phyloP scores from a whole-genome alignment of 2,797 vertebrate species.

The Eulemur rubriventer region DNA sequence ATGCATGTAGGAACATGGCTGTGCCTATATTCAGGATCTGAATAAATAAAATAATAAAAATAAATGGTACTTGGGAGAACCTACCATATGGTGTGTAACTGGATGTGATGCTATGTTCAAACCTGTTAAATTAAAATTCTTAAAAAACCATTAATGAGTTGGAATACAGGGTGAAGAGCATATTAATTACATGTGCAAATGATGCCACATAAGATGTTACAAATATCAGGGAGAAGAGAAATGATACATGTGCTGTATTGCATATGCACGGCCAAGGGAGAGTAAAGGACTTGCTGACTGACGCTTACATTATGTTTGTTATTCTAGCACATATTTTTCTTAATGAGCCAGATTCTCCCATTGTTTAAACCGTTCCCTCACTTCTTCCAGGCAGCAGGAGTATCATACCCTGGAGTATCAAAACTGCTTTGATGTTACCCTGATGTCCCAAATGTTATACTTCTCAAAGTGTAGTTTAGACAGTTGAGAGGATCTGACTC shows the following conservation, averaged over 20 bases:
- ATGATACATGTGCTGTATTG: not conserved
- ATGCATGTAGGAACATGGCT: not conserved
- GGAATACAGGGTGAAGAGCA: not conserved
- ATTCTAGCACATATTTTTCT: conserved; percentile 48
- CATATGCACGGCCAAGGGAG: not conserved
- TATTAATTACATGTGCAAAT: not conserved
- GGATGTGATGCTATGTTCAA: not conserved
- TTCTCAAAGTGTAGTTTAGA: conserved; percentile 36
- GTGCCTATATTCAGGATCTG: not conserved
- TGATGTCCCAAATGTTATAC: not conserved
- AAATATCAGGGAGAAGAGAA: not conserved
- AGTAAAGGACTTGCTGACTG: not conserved
- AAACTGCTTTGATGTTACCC: conserved; percentile 32
- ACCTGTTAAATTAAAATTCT: conserved; percentile 38
- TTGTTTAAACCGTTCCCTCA: conserved; percentile 52
- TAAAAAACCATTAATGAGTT: not conserved
- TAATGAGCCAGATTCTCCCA: conserved; percentile 36
- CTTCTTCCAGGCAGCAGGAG: conserved; percentile 14
- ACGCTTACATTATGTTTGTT: conserved; percentile 36
- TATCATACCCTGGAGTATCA: not conserved
- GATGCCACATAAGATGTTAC: not conserved
- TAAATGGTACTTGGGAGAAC: not conserved
- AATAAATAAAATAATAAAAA: conserved; percentile 36
- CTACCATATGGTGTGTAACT: not conserved
- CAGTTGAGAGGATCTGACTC: not conserved